Evolutionary conservation across 2,113 vertebrate genomes (phyloP).

Genomic region (Pantherophis guttatus): DNA sequence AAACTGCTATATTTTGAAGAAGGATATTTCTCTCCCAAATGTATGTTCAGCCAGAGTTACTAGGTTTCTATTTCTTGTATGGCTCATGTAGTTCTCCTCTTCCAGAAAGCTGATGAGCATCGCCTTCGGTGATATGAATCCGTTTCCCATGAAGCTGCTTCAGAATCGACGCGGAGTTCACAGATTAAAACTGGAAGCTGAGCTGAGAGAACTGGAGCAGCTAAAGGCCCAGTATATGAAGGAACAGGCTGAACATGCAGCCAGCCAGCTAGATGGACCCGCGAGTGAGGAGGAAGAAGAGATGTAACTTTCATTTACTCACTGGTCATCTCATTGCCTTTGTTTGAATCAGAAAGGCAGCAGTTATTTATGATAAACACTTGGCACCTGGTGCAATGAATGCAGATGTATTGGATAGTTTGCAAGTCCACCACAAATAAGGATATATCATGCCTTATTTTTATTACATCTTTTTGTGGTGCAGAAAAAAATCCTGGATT

Average conservation of each 20-base stretch:
- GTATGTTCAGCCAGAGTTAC: not conserved
- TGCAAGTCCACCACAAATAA: not conserved
- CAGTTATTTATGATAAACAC: not conserved
- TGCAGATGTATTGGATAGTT: not conserved
- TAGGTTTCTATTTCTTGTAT: not conserved
- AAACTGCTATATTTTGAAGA: not conserved
- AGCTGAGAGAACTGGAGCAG: slow-evolving; percentile 79
- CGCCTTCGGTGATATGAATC: slow-evolving; percentile 91
- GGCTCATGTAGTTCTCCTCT: slow-evolving; percentile 18
- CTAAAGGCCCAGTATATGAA: slow-evolving; percentile 79
- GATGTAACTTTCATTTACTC: slow-evolving; percentile 14
- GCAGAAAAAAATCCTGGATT: not conserved
- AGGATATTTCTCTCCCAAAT: not conserved
- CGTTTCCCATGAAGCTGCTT: slow-evolving; percentile 84
- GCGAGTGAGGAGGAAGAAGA: slow-evolving; percentile 88
- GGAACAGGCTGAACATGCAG: slow-evolving; percentile 59
- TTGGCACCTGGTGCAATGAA: not conserved
- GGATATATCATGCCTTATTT: not conserved
- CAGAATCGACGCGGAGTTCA: slow-evolving; percentile 76
- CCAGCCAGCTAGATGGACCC: slow-evolving; percentile 57
- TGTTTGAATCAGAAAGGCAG: not conserved
- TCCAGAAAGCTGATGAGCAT: slow-evolving; percentile 83
- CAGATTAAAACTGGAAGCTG: slow-evolving; percentile 79
- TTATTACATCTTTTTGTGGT: not conserved
- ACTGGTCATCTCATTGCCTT: not conserved